Evolutionary conservation across 2,797 vertebrate genomes (phyloP).

Genomic region (Ambastaia sidthimunki): DNA sequence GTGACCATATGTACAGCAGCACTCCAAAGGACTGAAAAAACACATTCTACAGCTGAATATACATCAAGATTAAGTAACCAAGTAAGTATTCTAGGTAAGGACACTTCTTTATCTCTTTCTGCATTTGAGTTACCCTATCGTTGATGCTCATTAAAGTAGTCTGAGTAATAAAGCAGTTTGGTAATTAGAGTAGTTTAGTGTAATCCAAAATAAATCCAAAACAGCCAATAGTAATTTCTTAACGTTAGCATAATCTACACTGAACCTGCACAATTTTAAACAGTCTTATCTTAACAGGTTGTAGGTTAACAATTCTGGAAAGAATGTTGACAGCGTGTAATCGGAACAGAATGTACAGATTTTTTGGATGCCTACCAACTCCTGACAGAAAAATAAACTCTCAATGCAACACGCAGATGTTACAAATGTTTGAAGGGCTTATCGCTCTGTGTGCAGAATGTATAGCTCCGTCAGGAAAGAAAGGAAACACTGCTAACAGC

Average conservation of each 20-base stretch:
- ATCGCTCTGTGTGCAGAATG: background rate
- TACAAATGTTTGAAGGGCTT: conserved; percentile 20
- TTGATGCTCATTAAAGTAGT: background rate
- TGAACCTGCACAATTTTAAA: background rate
- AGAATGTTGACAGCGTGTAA: background rate
- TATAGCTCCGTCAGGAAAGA: conserved; percentile 1
- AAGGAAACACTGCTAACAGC: conserved; percentile 23
- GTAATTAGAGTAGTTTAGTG: background rate
- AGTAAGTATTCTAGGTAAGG: no score
- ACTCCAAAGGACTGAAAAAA: background rate
- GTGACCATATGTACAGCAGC: background rate
- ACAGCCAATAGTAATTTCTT: background rate
- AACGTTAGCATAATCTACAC: background rate
- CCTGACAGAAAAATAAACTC: background rate
- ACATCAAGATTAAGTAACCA: no score
- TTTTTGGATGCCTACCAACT: conserved; percentile 15
- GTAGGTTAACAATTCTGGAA: background rate
- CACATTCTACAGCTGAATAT: no score
- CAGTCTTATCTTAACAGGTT: background rate
- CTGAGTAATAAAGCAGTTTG: background rate
- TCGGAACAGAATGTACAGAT: conserved; percentile 40
- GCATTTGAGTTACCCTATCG: no score
- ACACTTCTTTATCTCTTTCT: no score
- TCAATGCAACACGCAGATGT: conserved; percentile 23
- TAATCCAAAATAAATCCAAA: background rate